A percentile compares a stretch with the other conserved stretches of the same genome.
phyloP scores from a whole-genome alignment of 2,797 vertebrate species.

The Falco berigora region DNA sequence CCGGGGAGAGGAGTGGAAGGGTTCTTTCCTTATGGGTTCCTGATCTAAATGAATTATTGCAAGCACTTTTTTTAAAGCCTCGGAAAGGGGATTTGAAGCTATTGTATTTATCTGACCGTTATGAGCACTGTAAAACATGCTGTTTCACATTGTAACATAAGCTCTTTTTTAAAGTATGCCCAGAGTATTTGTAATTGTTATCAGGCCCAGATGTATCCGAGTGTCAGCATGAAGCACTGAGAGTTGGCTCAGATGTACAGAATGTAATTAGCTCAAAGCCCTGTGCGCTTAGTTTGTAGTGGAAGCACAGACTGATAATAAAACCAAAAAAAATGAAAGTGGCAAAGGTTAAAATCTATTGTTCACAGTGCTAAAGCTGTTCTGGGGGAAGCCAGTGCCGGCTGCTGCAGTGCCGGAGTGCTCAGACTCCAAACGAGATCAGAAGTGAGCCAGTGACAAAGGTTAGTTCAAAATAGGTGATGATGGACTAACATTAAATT shows the following conservation, averaged over 20 bases:
- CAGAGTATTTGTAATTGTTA: conserved; percentile 79
- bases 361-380: conserved; percentile 50
- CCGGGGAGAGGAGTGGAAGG: background rate
- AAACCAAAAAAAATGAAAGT: conserved; percentile 69
- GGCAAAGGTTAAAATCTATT: conserved; percentile 69
- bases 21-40: conserved; percentile 49
- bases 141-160: conserved; percentile 75
- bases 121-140: conserved; percentile 71
- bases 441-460: conserved; percentile 61
- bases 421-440: conserved; percentile 53
- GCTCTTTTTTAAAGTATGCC: conserved; percentile 72
- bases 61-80: background rate
- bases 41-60: conserved; percentile 66
- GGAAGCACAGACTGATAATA: conserved; percentile 69
- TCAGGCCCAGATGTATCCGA: conserved; percentile 74
- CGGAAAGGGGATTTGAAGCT: conserved; percentile 28
- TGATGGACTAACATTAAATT: conserved; percentile 63
- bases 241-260: conserved; percentile 70
- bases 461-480: conserved; percentile 67
- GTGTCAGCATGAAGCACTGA: conserved; percentile 71
- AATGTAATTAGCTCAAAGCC: conserved; percentile 75
- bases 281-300: conserved; percentile 60
- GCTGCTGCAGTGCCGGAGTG: background rate
- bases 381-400: conserved; percentile 12
- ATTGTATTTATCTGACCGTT: conserved; percentile 73